A percentile compares a stretch with the other conserved stretches of the same genome.
Evolutionary conservation across 1,140 invertebrate genomes (phyloP).

Genomic region (Dufourea novaeangliae): DNA sequence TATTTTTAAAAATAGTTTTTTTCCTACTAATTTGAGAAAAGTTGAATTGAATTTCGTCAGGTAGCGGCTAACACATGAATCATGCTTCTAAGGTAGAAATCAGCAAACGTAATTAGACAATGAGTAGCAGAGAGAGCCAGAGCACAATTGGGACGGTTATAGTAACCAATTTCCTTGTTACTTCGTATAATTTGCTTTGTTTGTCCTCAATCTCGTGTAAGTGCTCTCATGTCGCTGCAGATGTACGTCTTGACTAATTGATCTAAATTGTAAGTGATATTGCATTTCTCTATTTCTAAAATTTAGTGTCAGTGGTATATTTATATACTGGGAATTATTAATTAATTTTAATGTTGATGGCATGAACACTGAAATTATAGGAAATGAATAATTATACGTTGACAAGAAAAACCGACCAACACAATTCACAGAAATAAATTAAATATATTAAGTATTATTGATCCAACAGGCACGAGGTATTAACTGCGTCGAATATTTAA

Average conservation of each 20-base stretch:
- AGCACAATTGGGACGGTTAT: constrained; percentile 28
- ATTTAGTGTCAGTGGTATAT: neutral
- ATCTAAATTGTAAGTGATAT: constrained; percentile 14
- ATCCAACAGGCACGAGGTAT: too few relatives aligned
- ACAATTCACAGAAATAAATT: neutral
- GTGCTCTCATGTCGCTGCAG: constrained; percentile 3
- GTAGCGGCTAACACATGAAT: neutral
- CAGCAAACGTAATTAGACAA: constrained; percentile 11
- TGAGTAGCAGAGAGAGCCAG: constrained; percentile 8
- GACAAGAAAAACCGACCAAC: neutral
- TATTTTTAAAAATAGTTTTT: too few relatives aligned
- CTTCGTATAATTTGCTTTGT: constrained; percentile 20
- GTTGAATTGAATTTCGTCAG: neutral
- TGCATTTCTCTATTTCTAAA: neutral
- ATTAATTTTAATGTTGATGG: neutral
- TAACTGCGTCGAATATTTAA: too few relatives aligned
- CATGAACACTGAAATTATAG: neutral
- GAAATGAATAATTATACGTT: neutral
- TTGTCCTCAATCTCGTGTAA: constrained; percentile 3
- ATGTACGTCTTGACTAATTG: constrained; percentile 9
- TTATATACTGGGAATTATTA: neutral
- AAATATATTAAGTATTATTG: too few relatives aligned
- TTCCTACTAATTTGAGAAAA: too few relatives aligned
- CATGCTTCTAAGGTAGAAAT: neutral
- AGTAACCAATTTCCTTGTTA: constrained; percentile 7